Conservation (phyloP, 2,888 invertebrate genomes). For the Elmis aenea region DNA sequence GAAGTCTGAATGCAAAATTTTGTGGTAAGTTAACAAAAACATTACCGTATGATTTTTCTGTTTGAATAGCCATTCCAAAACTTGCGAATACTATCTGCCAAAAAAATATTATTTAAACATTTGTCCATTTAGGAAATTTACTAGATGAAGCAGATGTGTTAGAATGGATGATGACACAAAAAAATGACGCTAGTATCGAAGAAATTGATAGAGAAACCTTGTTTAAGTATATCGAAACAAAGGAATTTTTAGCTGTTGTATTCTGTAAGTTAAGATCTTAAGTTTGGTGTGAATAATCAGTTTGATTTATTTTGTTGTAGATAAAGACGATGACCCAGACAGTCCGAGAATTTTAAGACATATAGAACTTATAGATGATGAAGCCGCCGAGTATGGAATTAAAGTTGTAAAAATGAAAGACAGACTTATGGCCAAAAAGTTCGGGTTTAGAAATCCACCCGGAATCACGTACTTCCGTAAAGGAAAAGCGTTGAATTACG, state of each 20-base stretch:
- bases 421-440: conserved; percentile 88
- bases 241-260: conserved; percentile 86
- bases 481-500: conserved; percentile 84
- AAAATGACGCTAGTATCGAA: conserved; percentile 87
- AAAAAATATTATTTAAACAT: neutral
- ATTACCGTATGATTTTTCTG: too few relatives aligned
- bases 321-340: conserved; percentile 76
- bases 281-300: neutral
- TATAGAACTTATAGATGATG: conserved; percentile 86
- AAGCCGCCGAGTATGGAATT: conserved; percentile 87
- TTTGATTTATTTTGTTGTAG: conserved; percentile 44
- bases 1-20: conserved; percentile 2
- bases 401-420: conserved; percentile 85
- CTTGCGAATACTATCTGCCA: conserved; percentile 17
- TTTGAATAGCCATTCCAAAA: conserved; percentile 39
- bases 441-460: conserved; percentile 83
- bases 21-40: conserved; percentile 18
- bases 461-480: conserved; percentile 89
- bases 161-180: conserved; percentile 88
- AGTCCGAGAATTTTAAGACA: conserved; percentile 77
- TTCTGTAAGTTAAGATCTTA: conserved; percentile 69
- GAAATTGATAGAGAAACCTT: conserved; percentile 80
- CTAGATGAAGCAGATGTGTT: conserved; percentile 76
- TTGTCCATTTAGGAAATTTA: conserved; percentile 56
- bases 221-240: conserved; percentile 78